Percentiles rank a stretch among this genome's conserved stretches.
phyloP scores from a whole-genome alignment of 2,113 vertebrate genomes.

The Paradoxurus hermaphroditus region DNA sequence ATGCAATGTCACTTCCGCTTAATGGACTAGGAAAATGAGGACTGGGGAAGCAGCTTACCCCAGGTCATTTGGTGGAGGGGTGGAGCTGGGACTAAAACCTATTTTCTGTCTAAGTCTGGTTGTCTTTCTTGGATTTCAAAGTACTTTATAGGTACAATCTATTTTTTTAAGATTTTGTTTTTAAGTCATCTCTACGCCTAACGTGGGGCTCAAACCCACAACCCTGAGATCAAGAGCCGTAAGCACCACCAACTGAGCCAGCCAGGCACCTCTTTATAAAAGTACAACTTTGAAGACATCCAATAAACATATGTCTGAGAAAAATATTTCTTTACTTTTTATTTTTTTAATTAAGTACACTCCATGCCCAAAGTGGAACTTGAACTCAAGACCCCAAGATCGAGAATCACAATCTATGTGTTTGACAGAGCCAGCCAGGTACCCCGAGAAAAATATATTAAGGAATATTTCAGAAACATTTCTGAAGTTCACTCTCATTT shows the following conservation, averaged over 20 bases:
- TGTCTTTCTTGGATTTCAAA: background rate
- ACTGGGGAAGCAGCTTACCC: background rate
- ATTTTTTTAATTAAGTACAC: background rate
- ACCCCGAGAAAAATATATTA: background rate
- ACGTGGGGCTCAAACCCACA: background rate
- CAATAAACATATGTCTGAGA: background rate
- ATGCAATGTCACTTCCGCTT: background rate
- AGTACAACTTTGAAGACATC: background rate
- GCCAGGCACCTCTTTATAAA: background rate
- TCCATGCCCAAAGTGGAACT: background rate
- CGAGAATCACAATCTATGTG: background rate
- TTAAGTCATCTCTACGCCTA: background rate
- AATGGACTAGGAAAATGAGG: background rate
- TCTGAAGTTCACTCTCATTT: background rate
- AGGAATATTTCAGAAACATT: background rate
- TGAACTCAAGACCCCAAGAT: background rate
- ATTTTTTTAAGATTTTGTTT: background rate
- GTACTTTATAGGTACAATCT: background rate
- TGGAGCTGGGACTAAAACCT: background rate
- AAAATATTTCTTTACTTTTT: background rate
- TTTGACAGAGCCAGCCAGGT: background rate
- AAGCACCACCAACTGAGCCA: background rate
- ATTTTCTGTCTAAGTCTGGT: background rate
- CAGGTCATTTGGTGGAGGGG: background rate
- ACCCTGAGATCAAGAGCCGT: background rate